Conservation (phyloP, 2,888 invertebrate genomes). For the Philereme transversata region DNA sequence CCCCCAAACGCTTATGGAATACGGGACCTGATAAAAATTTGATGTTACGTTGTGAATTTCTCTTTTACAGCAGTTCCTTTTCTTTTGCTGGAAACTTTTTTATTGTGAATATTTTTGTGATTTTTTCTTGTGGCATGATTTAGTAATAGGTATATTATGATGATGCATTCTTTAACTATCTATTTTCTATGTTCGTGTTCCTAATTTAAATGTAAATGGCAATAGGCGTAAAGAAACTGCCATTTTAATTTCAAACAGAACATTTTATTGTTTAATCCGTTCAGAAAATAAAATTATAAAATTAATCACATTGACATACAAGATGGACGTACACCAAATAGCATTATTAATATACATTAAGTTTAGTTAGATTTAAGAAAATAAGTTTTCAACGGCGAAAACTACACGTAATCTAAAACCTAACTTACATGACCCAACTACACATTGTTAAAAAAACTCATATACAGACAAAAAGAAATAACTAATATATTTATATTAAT, state of each 20-base stretch:
- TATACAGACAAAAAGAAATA: conserved; percentile 82
- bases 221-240: conserved; percentile 57
- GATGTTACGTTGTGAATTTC: conserved; percentile 48
- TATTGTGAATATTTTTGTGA: conserved; percentile 9
- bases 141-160: not conserved
- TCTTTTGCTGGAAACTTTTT: conserved; percentile 8
- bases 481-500: conserved; percentile 63
- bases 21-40: conserved; percentile 77
- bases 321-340: conserved; percentile 83
- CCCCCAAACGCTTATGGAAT: conserved; percentile 63
- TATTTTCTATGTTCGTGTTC: conserved; percentile 4
- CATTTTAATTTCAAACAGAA: conserved; percentile 79
- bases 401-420: conserved; percentile 69
- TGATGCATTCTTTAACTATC: not conserved
- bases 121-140: conserved; percentile 15
- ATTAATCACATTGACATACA: conserved; percentile 83
- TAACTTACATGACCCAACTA: conserved; percentile 78
- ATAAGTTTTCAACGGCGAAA: conserved; percentile 67
- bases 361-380: conserved; percentile 69
- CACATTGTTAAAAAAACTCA: conserved; percentile 77
- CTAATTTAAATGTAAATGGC: conserved; percentile 20
- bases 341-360: conserved; percentile 75
- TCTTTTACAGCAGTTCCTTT: conserved; percentile 30
- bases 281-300: conserved; percentile 74
- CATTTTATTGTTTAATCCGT: conserved; percentile 84